Conservation (phyloP, 2,113 vertebrate genomes). For the Junco hyemalis region DNA sequence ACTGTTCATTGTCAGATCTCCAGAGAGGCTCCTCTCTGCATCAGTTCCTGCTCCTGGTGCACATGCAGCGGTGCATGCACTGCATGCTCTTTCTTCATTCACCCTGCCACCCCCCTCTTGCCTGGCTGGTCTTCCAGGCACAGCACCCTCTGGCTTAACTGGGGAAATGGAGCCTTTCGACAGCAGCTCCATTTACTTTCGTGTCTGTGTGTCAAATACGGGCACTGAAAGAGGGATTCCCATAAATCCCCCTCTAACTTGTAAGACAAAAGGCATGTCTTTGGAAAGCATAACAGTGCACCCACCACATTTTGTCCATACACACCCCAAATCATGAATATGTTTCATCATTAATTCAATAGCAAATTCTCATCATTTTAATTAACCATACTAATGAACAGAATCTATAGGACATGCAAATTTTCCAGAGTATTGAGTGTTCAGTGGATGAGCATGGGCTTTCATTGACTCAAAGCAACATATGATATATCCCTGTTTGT, state of each 20-base stretch:
- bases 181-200: conserved; percentile 11
- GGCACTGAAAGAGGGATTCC: background rate
- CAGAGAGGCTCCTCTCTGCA: background rate
- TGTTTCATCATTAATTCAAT: conserved; percentile 47
- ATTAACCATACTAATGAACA: conserved; percentile 32
- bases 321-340: background rate
- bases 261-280: background rate
- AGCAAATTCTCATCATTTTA: conserved; percentile 34
- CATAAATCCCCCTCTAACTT: background rate
- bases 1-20: conserved; percentile 24
- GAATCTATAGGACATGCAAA: conserved; percentile 37
- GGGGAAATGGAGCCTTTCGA: conserved; percentile 3
- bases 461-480: conserved; percentile 55
- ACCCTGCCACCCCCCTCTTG: background rate
- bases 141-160: conserved; percentile 21
- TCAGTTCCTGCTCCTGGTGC: background rate
- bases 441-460: background rate
- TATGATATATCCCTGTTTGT: conserved; percentile 38
- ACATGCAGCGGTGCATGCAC: background rate
- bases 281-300: background rate
- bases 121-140: background rate
- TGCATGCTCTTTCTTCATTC: conserved; percentile 4
- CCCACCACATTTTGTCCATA: background rate
- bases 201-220: background rate
- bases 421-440: conserved; percentile 17